Evolutionary conservation across 1,140 invertebrate genomes (phyloP), one percentile per base, ranked within the genome.

Genomic region (Atta colombica): DNA sequence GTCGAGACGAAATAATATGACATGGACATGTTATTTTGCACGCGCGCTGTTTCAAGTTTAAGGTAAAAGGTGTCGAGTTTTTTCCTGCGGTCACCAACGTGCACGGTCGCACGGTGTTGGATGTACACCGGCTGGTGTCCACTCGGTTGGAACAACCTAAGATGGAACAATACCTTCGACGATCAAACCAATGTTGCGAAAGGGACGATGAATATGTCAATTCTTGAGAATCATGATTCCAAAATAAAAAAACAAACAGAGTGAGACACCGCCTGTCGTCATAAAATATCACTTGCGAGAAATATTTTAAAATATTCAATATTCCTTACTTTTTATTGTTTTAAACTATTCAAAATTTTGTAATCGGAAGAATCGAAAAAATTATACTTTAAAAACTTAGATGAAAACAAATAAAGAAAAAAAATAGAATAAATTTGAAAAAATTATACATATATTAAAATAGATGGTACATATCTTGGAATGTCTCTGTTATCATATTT

Each of bases 81-180:
- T 92, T 88, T 78, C 81, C 58, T 87, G 89, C 68, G 88, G 92
- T 87, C 82, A 87, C 75, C 75, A 88, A 88, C 85, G 87, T 87
- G 82, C 78, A 90, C 71, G 92, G 91, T 94, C 93, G 87, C 93
- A 94, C 93, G 93, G 93, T 94, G 92, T 94, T 93, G 91, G 88
- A 92, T 94, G 78, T 92, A 94, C 78, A 94, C 93, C 93, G 92
- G 93, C 92, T 90, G 84, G 90, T 93, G 93, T 89, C 86, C 92
- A 92, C 75, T 93, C 90, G 91, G 75, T 89, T 86, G 92, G 92
- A 94, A 94, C 92, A 89, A 88, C 75, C 86, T 91, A 85, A 90
- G 81, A 90, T 87, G 74, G 90, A 92, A 91, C 88, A 89, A 93
- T 91, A 63, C 75, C 63, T 90, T 82, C 85, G 69, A 25, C 77